phyloP scores from a whole-genome alignment of 2,797 vertebrate genomes.

The Halcyon badia region DNA sequence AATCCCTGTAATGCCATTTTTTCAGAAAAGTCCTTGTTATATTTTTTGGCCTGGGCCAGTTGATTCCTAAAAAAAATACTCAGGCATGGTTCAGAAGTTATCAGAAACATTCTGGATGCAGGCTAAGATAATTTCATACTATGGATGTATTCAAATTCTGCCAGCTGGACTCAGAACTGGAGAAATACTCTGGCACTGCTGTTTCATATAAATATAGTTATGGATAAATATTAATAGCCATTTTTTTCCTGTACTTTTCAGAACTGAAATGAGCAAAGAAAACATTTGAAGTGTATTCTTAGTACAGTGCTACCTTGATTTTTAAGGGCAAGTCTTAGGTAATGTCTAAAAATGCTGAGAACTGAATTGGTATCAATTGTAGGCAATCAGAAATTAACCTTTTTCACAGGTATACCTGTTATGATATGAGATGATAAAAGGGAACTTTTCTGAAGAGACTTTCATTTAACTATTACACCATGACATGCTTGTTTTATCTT shows the following conservation, averaged over 20 bases:
- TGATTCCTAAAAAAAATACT: neutral
- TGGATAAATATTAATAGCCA: neutral
- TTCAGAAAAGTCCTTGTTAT: neutral
- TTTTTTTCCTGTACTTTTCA: neutral
- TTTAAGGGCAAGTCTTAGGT: neutral
- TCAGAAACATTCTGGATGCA: neutral
- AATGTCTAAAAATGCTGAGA: neutral
- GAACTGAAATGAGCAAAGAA: neutral
- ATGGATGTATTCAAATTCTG: neutral
- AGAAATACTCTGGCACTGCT: neutral
- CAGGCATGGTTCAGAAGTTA: neutral
- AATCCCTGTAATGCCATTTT: neutral
- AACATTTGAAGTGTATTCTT: neutral
- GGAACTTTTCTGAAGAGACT: neutral
- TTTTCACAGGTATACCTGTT: neutral
- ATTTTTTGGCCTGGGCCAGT: neutral
- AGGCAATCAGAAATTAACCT: neutral
- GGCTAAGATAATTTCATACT: neutral
- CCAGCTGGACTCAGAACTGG: conserved; percentile 21
- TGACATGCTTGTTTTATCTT: neutral
- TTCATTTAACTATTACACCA: neutral
- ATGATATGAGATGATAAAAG: neutral
- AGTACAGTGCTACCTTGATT: neutral
- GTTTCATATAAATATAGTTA: neutral
- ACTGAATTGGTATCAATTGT: neutral